Conservation (phyloP, 2,797 vertebrate genomes). For the Streptopelia turtur region DNA sequence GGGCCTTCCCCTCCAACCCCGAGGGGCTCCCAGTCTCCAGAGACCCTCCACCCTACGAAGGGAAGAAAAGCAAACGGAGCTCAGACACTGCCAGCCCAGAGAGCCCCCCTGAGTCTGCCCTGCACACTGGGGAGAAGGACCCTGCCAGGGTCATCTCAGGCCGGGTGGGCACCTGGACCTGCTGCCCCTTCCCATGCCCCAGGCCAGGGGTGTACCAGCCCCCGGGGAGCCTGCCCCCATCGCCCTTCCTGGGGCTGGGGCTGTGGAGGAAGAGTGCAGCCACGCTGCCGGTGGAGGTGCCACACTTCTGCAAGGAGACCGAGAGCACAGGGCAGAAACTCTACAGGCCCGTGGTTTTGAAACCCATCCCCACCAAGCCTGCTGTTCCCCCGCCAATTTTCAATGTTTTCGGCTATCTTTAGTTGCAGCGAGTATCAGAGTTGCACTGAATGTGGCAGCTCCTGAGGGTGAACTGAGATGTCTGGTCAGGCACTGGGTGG, state of each 20-base stretch:
- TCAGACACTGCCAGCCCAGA: constrained; percentile 49
- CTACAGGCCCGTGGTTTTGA: constrained; percentile 92
- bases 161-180: constrained; percentile 83
- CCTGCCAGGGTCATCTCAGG: constrained; percentile 73
- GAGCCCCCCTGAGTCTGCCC: constrained; percentile 62
- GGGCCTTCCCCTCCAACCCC: constrained; percentile 55
- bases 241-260: constrained; percentile 77
- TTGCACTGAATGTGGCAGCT: background rate
- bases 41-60: constrained; percentile 56
- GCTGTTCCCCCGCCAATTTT: constrained; percentile 87
- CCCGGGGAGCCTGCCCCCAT: constrained; percentile 80
- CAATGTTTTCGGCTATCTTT: constrained; percentile 95
- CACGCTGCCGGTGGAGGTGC: constrained; percentile 54
- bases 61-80: constrained; percentile 73
- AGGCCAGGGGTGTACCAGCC: constrained; percentile 86
- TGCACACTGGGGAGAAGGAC: constrained; percentile 78
- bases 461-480: background rate
- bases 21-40: constrained; percentile 69
- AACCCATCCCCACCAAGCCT: constrained; percentile 97
- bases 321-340: constrained; percentile 79
- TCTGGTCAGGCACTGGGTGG: background rate
- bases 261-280: constrained; percentile 84
- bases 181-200: constrained; percentile 90
- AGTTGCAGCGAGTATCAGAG: background rate
- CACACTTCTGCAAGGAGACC: constrained; percentile 76